phyloP scores from a whole-genome alignment of 1,140 invertebrate genomes.

The Archegozetes longisetosus region DNA sequence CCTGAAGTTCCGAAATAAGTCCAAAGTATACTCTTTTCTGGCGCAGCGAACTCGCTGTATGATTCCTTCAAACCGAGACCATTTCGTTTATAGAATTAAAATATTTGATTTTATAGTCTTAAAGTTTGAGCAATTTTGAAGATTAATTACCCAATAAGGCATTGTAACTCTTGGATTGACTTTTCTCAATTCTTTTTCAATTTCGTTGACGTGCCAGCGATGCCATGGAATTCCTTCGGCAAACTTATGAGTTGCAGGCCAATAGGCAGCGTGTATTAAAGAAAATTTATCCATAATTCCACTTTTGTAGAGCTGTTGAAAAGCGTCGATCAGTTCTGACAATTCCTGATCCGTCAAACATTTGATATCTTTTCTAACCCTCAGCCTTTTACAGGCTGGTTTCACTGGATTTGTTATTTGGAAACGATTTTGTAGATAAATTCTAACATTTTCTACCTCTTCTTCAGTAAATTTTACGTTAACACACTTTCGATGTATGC shows the following conservation, averaged over 20 bases:
- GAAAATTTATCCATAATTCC: not conserved
- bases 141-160: conserved; percentile 4
- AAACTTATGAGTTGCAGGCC: not conserved
- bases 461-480: not conserved
- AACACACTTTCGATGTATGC: too few species aligned
- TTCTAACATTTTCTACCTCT: not conserved
- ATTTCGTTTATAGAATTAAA: not conserved
- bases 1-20: not conserved
- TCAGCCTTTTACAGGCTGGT: not conserved
- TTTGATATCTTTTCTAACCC: not conserved
- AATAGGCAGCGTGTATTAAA: not conserved
- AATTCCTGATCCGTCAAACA: not conserved
- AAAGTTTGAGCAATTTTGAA: not conserved
- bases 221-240: not conserved
- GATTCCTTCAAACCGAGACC: not conserved
- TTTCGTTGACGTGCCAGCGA: not conserved
- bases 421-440: not conserved
- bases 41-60: not conserved
- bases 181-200: conserved; percentile 2
- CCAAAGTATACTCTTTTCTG: not conserved
- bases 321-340: not conserved
- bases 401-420: not conserved
- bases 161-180: conserved; percentile 1
- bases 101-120: not conserved
- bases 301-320: not conserved